These are phyloP conservation scores for Apostichopus leukothele DNA, from an alignment of 53 echinoderm and acorn worm species.

Conservation along the genomic window DNA sequence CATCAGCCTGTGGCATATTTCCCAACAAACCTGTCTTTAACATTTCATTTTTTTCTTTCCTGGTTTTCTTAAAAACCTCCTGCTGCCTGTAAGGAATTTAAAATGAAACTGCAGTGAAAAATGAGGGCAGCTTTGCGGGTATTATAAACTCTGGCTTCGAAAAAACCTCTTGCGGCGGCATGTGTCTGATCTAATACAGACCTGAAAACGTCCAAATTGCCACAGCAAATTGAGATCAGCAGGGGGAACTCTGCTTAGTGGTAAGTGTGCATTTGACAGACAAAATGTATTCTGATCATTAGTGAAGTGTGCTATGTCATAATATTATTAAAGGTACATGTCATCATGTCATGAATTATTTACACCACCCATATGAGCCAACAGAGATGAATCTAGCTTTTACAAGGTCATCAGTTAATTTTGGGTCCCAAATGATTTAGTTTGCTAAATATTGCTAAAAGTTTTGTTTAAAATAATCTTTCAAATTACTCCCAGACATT, in stretches of 20 bases:
- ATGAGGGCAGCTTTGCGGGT: not conserved
- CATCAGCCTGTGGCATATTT: conserved; percentile 20
- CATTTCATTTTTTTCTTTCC: not conserved
- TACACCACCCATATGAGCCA: too few species aligned
- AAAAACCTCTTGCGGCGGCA: not conserved
- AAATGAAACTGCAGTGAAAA: not conserved
- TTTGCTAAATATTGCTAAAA: too few species aligned
- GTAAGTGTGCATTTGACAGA: not conserved
- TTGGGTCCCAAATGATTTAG: too few species aligned
- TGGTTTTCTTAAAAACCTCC: not conserved
- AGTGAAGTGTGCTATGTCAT: too few species aligned
- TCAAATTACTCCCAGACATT: too few species aligned
- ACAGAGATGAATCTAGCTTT: too few species aligned
- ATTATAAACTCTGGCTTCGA: not conserved
- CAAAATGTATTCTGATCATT: too few species aligned
- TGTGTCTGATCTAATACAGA: conserved; percentile 34
- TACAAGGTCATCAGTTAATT: too few species aligned
- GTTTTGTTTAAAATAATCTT: too few species aligned
- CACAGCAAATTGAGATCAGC: conserved; percentile 31
- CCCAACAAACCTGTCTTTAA: not conserved
- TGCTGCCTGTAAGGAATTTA: not conserved
- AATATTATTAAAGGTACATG: too few species aligned
- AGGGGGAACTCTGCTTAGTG: not conserved
- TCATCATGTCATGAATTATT: too few species aligned
- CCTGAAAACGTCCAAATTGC: conserved; percentile 25